Base-by-base conservation (phyloP, 2,888 invertebrate genomes). In the Aleiodes alternator region DNA sequence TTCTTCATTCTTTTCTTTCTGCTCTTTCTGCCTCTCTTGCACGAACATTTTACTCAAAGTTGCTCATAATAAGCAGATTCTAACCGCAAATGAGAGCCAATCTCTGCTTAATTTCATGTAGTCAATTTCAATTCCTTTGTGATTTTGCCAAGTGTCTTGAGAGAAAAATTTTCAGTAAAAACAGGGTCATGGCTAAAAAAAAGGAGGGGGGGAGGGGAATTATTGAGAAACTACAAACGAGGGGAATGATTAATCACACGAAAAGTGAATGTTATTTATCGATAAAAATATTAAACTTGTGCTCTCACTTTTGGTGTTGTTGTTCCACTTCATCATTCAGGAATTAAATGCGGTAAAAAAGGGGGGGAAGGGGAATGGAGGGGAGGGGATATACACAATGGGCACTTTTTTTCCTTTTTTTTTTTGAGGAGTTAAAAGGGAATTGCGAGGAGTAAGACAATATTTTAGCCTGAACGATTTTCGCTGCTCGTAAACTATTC, bases 401-500 rank as follows among this genome's bases (percentile, higher is more conserved):
- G 11, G 6, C 50, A 59, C 4, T 34, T 6, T 34, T 34, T 34
- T 34, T 34, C 3, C n/a, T n/a, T n/a, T 31, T 34, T 34, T 34
- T 34, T 34, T 34, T 34, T 7, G 31, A 51, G 23, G 12, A 61
- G 34, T 29, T 6, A 14, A 43, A 14, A 68, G 55, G 56, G 55
- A 51, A 70, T 53, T 70, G 43, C 48, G 48, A 64, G 70, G 80
- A 78, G 82, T 84, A 79, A 82, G 85, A 86, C 87, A 86, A 87
- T 86, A 85, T 86, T 87, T 87, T 84, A 83, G 5, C 84, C 84
- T 85, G 82, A 85, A 84, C 87, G 87, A 86, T 88, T 88, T 88
- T 89, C 87, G 87, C 87, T 86, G 87, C 87, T 87, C 88, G 89
- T 88, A 89, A 89, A 89, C 89, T 88, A 89, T 88, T 88, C 89